Evolutionary conservation across 2,888 invertebrate species (phyloP).

Genomic region (Cyclophora albipunctata): DNA sequence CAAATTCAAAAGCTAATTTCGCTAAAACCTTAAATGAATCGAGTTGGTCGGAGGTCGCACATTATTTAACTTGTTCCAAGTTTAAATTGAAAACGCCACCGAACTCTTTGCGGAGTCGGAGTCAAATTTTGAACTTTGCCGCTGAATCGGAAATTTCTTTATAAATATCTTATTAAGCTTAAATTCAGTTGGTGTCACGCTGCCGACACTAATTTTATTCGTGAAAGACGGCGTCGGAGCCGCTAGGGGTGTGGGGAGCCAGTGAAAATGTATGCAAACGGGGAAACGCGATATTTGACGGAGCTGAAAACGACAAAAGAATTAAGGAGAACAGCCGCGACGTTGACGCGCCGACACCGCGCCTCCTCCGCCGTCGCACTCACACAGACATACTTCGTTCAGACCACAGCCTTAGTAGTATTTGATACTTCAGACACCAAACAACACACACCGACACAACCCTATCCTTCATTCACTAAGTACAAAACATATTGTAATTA

Average conservation of each 20-base stretch:
- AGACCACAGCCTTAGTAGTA: too few species aligned
- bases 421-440: too few species aligned
- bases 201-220: constrained; percentile 75
- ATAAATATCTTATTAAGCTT: constrained; percentile 75
- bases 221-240: constrained; percentile 62
- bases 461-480: too few species aligned
- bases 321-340: constrained; percentile 45
- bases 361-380: constrained; percentile 16
- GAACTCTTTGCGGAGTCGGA: constrained; percentile 69
- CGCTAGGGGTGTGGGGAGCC: constrained; percentile 33
- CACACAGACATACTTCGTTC: constrained; percentile 25
- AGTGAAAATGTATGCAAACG: constrained; percentile 73
- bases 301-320: constrained; percentile 72
- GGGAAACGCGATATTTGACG: constrained; percentile 67
- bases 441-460: too few species aligned
- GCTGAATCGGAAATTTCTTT: constrained; percentile 75
- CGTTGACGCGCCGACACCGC: constrained; percentile 36
- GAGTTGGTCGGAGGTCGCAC: constrained; percentile 69
- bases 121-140: constrained; percentile 74
- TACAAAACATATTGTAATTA: too few species aligned
- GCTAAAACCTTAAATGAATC: constrained; percentile 73
- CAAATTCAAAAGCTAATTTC: constrained; percentile 72
- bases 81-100: constrained; percentile 75
- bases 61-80: constrained; percentile 74
- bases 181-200: constrained; percentile 74